Conservation (phyloP, 1,140 invertebrate species). For the Carcinoscorpius rotundicauda region DNA sequence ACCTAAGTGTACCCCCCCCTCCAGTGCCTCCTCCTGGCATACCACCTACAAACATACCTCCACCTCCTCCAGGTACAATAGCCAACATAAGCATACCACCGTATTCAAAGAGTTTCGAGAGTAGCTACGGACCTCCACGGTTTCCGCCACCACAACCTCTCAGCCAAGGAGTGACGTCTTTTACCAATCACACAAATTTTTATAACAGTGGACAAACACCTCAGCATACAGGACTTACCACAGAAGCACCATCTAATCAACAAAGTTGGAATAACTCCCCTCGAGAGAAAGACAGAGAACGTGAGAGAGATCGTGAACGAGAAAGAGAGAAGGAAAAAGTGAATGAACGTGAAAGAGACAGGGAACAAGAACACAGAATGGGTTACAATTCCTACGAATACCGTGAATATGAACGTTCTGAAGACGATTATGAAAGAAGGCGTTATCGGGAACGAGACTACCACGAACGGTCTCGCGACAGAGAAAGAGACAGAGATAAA, state of each 20-base stretch:
- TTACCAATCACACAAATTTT: conserved; percentile 28
- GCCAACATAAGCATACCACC: conserved; percentile 1
- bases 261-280: conserved; percentile 19
- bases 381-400: conserved; percentile 11
- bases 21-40: conserved; percentile 40
- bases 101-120: conserved; percentile 1
- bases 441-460: conserved; percentile 14
- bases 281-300: conserved; percentile 10
- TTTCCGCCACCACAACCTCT: conserved; percentile 20
- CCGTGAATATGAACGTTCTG: conserved; percentile 15
- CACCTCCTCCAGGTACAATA: conserved; percentile 25
- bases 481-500: conserved; percentile 18
- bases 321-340: conserved; percentile 2
- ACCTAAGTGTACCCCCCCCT: conserved; percentile 47
- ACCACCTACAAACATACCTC: conserved; percentile 35
- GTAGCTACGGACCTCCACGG: conserved; percentile 5
- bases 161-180: conserved; percentile 41
- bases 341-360: conserved; percentile 38
- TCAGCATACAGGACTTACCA: conserved; percentile 8
- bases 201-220: conserved; percentile 33
- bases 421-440: conserved; percentile 15
- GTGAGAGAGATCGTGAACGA: conserved; percentile 15
- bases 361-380: conserved; percentile 12
- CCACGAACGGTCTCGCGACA: conserved; percentile 17
- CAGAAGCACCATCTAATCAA: conserved; percentile 10